Evolutionary conservation across 2,797 vertebrate species (phyloP).

Genomic region (Hyperoplus immaculatus): DNA sequence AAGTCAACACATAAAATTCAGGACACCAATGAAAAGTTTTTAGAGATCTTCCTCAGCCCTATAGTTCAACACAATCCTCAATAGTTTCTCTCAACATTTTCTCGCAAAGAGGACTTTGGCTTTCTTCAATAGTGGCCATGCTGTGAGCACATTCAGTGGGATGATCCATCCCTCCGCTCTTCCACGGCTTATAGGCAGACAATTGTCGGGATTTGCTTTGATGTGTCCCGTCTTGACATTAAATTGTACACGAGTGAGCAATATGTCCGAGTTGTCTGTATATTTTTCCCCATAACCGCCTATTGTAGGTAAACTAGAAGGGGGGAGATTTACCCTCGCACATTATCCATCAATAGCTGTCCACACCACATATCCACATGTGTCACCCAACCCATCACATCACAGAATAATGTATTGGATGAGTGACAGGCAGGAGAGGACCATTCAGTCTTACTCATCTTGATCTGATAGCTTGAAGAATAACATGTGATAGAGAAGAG

Average conservation of each 20-base stretch:
- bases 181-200: slow-evolving; percentile 61
- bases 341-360: slow-evolving; percentile 48
- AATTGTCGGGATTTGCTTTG: slow-evolving; percentile 63
- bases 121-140: slow-evolving; percentile 30
- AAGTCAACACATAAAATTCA: background rate
- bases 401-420: slow-evolving; percentile 5
- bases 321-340: slow-evolving; percentile 26
- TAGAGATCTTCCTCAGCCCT: slow-evolving; percentile 3
- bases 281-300: slow-evolving; percentile 16
- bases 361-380: slow-evolving; percentile 23
- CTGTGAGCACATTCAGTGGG: slow-evolving; percentile 54
- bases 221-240: slow-evolving; percentile 52
- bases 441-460: slow-evolving; percentile 26
- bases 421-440: slow-evolving; percentile 38
- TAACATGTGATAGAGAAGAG: background rate
- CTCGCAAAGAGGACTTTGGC: slow-evolving; percentile 43
- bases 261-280: slow-evolving; percentile 43
- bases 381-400: slow-evolving; percentile 16
- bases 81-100: slow-evolving; percentile 12
- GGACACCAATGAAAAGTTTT: slow-evolving; percentile 22
- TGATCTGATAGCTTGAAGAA: slow-evolving; percentile 18
- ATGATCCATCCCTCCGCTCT: slow-evolving; percentile 57
- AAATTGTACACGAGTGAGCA: slow-evolving; percentile 56
- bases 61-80: slow-evolving; percentile 24
- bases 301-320: slow-evolving; percentile 26